phyloP scores from a whole-genome alignment of 2,113 vertebrate species.

The Oreochromis niloticus region DNA sequence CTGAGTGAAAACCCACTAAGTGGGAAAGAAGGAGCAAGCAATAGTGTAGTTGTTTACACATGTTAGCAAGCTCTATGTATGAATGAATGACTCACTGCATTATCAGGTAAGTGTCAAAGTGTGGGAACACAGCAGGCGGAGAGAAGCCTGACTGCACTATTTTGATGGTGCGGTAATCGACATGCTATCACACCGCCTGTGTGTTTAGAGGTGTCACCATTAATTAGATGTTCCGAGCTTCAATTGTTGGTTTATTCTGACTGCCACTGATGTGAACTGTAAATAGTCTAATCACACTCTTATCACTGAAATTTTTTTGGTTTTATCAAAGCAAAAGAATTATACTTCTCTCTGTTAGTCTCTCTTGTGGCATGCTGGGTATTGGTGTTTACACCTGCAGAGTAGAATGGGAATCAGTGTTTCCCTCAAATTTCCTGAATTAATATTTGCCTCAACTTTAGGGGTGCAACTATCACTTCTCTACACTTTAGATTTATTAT shows the following conservation, averaged over 20 bases:
- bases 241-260: slow-evolving; percentile 2
- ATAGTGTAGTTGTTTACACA: neutral
- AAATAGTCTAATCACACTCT: slow-evolving; percentile 25
- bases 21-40: neutral
- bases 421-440: neutral
- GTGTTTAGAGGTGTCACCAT: slow-evolving; percentile 24
- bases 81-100: slow-evolving; percentile 15
- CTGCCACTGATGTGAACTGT: neutral
- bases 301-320: neutral
- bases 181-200: neutral
- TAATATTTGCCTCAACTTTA: neutral
- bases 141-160: neutral
- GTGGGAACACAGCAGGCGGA: neutral
- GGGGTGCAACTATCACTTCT: neutral
- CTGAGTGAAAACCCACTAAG: slow-evolving; percentile 8
- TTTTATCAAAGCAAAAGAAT: neutral
- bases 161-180: slow-evolving; percentile 14
- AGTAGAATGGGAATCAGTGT: neutral
- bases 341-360: neutral
- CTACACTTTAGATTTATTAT: neutral
- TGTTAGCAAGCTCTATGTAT: neutral
- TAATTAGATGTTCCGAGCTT: slow-evolving; percentile 40
- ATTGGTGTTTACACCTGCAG: neutral
- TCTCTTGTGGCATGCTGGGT: neutral
- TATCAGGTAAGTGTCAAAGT: slow-evolving; percentile 14